Percentiles rank a stretch among this genome's conserved stretches.
phyloP scores from a whole-genome alignment of 2,113 vertebrate species.

The Nymphicus hollandicus region DNA sequence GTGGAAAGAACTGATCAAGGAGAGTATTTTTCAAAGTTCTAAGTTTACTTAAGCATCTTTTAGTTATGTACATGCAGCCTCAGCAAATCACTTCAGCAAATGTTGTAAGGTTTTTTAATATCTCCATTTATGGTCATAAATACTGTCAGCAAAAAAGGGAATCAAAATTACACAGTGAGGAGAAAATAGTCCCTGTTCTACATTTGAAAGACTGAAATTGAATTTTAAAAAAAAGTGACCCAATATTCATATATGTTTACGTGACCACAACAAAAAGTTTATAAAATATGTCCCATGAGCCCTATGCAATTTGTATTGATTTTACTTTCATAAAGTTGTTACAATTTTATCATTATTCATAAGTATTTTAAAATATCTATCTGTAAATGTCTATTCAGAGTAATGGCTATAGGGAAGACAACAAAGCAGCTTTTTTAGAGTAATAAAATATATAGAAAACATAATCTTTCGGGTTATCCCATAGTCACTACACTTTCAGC shows the following conservation, averaged over 20 bases:
- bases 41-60: background rate
- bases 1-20: background rate
- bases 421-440: background rate
- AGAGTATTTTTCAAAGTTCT: background rate
- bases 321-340: slow-evolving; percentile 38
- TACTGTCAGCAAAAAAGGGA: background rate
- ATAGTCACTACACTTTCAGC: background rate
- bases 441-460: background rate
- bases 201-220: background rate
- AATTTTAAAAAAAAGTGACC: background rate
- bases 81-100: background rate
- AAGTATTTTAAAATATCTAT: background rate
- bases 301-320: slow-evolving; percentile 39
- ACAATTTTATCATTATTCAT: slow-evolving; percentile 32
- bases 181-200: background rate
- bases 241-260: slow-evolving; percentile 32
- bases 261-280: background rate
- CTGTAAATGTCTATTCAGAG: background rate
- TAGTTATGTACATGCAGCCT: background rate
- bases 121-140: background rate
- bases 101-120: background rate
- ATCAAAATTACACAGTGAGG: background rate
- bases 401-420: background rate
- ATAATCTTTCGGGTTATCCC: background rate
- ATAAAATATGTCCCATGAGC: slow-evolving; percentile 13